Base-by-base conservation (phyloP, 1,140 invertebrate genomes). In the Amyelois transitella region DNA sequence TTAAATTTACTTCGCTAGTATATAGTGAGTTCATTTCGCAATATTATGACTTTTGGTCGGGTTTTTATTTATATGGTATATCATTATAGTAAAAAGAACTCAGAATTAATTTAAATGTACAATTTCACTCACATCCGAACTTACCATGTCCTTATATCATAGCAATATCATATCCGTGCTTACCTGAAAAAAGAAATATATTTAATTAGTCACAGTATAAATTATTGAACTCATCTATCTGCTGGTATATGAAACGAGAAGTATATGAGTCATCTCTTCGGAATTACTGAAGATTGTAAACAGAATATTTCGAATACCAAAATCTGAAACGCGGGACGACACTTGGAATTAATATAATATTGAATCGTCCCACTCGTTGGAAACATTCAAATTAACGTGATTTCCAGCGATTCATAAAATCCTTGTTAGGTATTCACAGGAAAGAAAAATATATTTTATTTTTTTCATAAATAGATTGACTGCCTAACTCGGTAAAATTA, bases 1-100 rank as follows among this genome's bases (percentile, higher is more conserved):
- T 77, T 77, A 74, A 74, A 77, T 77, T 77, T 65, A 63, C 62
- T 64, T 64, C 69, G 63, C 72, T 64, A 74, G 71, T 62, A 53
- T 59, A 69, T 62, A 55, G 55, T 22, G 55, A 64, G 47, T 57
- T 60, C 55, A 51, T 66, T 58, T 71, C 64, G 55, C 51, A 74
- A 72, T 66, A 72, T 74, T 72, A 56, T 69, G 66, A 72, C 72
- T 60, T 73, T 69, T 69, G 63, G 64, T 57, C 54, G 51, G 20
- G 64, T 61, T 56, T 62, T 53, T 18, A 50, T 24, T 53, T n/a
- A n/a, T n/a, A n/a, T n/a, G n/a, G n/a, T n/a, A n/a, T n/a, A n/a
- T n/a, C n/a, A n/a, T n/a, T n/a, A n/a, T n/a, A n/a, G n/a, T n/a
- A n/a, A n/a, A n/a, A n/a, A n/a, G n/a, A n/a, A n/a, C 10, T 38